These are phyloP conservation scores for Lampris megalopsis DNA, from an alignment of 2,113 vertebrate species.

Conservation along the genomic window DNA sequence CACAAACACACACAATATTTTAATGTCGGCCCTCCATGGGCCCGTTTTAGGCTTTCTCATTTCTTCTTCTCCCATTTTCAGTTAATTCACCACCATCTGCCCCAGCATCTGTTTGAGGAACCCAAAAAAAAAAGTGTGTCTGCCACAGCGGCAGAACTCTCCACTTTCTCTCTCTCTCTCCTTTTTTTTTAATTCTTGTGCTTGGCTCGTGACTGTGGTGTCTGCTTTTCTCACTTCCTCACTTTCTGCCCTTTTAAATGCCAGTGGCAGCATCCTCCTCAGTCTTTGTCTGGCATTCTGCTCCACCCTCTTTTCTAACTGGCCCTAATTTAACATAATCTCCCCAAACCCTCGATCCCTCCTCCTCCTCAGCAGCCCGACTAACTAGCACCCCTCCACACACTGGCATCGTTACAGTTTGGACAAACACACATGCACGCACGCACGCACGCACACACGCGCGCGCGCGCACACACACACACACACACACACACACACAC, in stretches of 20 bases:
- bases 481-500: slow-evolving; percentile 47
- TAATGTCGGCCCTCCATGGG: slow-evolving; percentile 99
- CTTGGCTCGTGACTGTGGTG: neutral
- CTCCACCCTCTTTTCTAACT: slow-evolving; percentile 81
- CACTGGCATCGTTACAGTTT: neutral
- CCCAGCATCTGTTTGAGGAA: slow-evolving; percentile 97
- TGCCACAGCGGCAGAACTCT: slow-evolving; percentile 88
- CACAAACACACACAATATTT: slow-evolving; percentile 94
- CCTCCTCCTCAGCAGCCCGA: slow-evolving; percentile 46
- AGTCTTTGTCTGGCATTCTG: slow-evolving; percentile 74
- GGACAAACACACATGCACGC: neutral
- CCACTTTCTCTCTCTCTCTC: slow-evolving; percentile 66
- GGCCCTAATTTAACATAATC: slow-evolving; percentile 85
- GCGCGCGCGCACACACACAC: neutral
- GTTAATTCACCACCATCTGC: slow-evolving; percentile 99
- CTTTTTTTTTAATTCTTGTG: slow-evolving; percentile 24
- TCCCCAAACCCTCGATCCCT: slow-evolving; percentile 67
- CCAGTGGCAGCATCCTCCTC: slow-evolving; percentile 72
- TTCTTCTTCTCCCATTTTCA: slow-evolving; percentile 99
- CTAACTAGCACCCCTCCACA: slow-evolving; percentile 32
- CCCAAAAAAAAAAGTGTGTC: slow-evolving; percentile 89
- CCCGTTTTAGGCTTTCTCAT: slow-evolving; percentile 99
- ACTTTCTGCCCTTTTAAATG: slow-evolving; percentile 69
- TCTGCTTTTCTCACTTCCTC: slow-evolving; percentile 15
- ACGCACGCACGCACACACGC: neutral